A percentile compares a stretch with the other conserved stretches of the same genome.
Evolutionary conservation across 1,140 invertebrate species (phyloP).

Genomic region (Diachasmimorpha longicaudata): DNA sequence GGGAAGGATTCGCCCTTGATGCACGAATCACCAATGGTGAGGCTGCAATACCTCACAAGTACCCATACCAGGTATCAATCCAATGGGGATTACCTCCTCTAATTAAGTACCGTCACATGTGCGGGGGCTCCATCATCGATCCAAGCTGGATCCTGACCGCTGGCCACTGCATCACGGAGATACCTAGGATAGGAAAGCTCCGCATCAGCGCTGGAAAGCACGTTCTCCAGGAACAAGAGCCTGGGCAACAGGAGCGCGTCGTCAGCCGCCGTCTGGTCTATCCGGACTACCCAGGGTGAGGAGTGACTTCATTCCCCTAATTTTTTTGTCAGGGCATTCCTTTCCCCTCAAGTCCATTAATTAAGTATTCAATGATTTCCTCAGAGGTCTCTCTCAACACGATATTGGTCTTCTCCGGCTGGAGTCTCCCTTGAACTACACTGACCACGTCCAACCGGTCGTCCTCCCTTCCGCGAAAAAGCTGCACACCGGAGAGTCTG

Average conservation of each 20-base stretch:
- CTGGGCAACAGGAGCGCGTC: constrained; percentile 50
- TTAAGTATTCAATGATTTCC: too few relatives aligned
- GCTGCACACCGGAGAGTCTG: constrained; percentile 50
- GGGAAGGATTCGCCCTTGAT: background rate
- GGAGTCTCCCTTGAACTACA: constrained; percentile 62
- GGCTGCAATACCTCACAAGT: constrained; percentile 42
- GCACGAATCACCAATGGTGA: constrained; percentile 45
- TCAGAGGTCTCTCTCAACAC: constrained; percentile 60
- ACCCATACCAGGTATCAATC: constrained; percentile 54
- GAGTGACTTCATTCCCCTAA: too few relatives aligned
- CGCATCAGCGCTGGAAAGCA: constrained; percentile 54
- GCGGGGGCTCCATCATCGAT: constrained; percentile 64
- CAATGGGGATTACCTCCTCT: constrained; percentile 37
- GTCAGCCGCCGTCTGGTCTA: constrained; percentile 56
- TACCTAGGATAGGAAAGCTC: constrained; percentile 34
- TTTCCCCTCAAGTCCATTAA: background rate
- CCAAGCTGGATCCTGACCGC: constrained; percentile 60
- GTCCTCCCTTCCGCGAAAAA: constrained; percentile 53
- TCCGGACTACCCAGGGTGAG: constrained; percentile 49
- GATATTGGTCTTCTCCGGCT: constrained; percentile 72
- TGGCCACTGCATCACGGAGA: constrained; percentile 59
- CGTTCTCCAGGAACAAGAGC: constrained; percentile 43
- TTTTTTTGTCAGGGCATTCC: too few relatives aligned
- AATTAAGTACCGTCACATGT: constrained; percentile 46
- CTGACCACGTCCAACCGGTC: constrained; percentile 63